Evolutionary conservation across 2,888 invertebrate species (phyloP).

Genomic region (Brachypalpus laphriformis): DNA sequence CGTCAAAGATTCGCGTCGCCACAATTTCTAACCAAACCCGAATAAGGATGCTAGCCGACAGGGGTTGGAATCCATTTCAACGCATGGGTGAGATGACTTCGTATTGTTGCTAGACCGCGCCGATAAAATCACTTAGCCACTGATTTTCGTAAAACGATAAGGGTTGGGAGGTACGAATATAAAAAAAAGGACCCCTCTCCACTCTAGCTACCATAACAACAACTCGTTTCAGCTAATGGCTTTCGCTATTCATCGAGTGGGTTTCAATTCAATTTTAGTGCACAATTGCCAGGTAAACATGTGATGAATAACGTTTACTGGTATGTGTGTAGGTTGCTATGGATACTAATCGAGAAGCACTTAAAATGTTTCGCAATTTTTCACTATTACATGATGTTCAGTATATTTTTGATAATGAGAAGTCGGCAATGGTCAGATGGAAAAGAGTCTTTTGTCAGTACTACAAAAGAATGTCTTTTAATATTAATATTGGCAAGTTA

Average conservation of each 20-base stretch:
- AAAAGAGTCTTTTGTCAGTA: too few relatives aligned
- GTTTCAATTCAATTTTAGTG: slow-evolving; percentile 75
- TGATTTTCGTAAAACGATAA: too few relatives aligned
- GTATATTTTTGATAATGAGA: too few relatives aligned
- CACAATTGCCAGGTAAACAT: slow-evolving; percentile 73
- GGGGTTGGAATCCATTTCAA: slow-evolving; percentile 58
- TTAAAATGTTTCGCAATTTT: slow-evolving; percentile 48
- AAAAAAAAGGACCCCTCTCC: slow-evolving; percentile 39
- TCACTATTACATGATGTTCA: background rate
- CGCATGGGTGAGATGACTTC: slow-evolving; percentile 34
- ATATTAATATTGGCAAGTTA: too few relatives aligned
- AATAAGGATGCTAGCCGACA: slow-evolving; percentile 33
- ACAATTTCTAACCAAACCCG: slow-evolving; percentile 40
- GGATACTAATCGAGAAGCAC: slow-evolving; percentile 65
- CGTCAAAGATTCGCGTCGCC: slow-evolving; percentile 75
- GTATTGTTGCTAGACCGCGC: slow-evolving; percentile 65
- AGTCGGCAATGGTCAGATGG: too few relatives aligned
- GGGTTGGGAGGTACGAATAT: slow-evolving; percentile 23
- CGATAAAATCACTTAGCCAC: slow-evolving; percentile 74
- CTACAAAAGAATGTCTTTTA: too few relatives aligned
- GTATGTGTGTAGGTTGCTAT: slow-evolving; percentile 40
- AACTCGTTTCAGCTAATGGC: slow-evolving; percentile 75
- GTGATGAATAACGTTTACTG: slow-evolving; percentile 63
- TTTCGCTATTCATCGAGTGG: slow-evolving; percentile 75
- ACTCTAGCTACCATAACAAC: slow-evolving; percentile 75